phyloP scores from a whole-genome alignment of 2,888 invertebrate genomes.

The Drosophila setosimentum region DNA sequence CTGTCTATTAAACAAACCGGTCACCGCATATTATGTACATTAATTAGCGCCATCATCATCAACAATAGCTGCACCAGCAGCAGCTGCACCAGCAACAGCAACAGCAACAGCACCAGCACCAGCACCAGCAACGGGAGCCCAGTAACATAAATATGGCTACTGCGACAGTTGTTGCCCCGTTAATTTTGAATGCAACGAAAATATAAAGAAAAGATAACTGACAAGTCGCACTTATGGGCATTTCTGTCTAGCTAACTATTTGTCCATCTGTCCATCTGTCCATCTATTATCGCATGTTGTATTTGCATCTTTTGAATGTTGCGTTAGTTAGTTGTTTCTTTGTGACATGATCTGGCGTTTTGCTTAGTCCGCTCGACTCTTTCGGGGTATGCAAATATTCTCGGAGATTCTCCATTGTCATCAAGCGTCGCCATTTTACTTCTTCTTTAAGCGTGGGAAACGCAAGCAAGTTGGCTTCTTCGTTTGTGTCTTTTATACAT shows the following conservation, averaged over 20 bases:
- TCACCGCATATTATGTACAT: constrained; percentile 50
- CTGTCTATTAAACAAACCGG: too few relatives aligned
- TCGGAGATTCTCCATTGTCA: constrained; percentile 36
- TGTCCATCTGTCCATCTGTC: constrained; percentile 2
- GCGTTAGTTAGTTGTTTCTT: constrained; percentile 51
- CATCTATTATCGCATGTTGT: constrained; percentile 13
- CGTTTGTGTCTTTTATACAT: constrained; percentile 23
- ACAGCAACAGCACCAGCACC: background rate
- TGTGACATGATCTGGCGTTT: constrained; percentile 51
- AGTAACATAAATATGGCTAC: constrained; percentile 65
- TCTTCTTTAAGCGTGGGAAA: constrained; percentile 68
- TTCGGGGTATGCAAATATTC: constrained; percentile 34
- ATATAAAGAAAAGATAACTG: constrained; percentile 10
- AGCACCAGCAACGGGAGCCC: constrained; percentile 38
- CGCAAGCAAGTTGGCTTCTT: constrained; percentile 10
- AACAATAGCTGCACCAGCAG: constrained; percentile 12
- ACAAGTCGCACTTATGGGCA: constrained; percentile 32
- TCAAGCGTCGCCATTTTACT: constrained; percentile 40
- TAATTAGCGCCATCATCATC: constrained; percentile 59
- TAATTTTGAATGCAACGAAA: constrained; percentile 41
- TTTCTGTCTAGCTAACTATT: background rate
- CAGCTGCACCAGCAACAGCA: too few relatives aligned
- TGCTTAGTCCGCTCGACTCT: background rate
- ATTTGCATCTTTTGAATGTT: constrained; percentile 56
- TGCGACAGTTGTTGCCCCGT: constrained; percentile 47